Percentiles rank a stretch among this genome's conserved stretches.
Evolutionary conservation across 2,797 vertebrate genomes (phyloP).

Genomic region (Sparus aurata): DNA sequence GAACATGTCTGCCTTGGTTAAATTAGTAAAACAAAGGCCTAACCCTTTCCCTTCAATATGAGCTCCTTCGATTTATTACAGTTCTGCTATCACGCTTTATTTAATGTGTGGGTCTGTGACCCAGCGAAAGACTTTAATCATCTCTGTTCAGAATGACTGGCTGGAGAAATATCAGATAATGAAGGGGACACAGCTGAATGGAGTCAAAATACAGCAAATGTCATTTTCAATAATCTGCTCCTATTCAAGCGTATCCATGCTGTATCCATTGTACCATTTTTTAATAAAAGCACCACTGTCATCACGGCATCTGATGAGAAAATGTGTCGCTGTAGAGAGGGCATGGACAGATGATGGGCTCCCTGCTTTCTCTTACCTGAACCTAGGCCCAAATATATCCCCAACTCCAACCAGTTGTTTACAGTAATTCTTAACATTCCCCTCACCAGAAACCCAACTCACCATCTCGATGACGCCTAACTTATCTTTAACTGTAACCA

Average conservation of each 20-base stretch:
- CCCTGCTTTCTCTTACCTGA: background rate
- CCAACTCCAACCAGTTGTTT: background rate
- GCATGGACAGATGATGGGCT: background rate
- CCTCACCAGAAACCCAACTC: background rate
- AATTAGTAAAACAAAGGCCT: background rate
- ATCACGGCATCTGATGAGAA: background rate
- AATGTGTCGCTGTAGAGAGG: background rate
- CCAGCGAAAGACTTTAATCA: constrained; percentile 10
- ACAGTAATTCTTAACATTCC: background rate
- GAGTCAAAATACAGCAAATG: constrained; percentile 24
- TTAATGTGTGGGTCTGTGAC: background rate
- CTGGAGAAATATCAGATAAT: constrained; percentile 24
- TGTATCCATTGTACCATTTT: constrained; percentile 7
- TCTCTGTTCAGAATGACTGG: constrained; percentile 15
- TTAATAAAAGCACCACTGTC: background rate
- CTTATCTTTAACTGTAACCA: background rate
- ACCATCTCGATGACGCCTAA: background rate
- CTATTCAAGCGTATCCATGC: background rate
- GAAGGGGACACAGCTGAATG: constrained; percentile 27
- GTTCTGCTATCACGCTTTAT: background rate
- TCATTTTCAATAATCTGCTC: constrained; percentile 34
- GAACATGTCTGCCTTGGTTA: background rate
- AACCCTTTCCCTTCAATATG: background rate
- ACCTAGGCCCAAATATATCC: background rate
- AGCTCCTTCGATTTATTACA: background rate